Conservation (phyloP, 2,797 vertebrate genomes). For the Eremophila alpestris region DNA sequence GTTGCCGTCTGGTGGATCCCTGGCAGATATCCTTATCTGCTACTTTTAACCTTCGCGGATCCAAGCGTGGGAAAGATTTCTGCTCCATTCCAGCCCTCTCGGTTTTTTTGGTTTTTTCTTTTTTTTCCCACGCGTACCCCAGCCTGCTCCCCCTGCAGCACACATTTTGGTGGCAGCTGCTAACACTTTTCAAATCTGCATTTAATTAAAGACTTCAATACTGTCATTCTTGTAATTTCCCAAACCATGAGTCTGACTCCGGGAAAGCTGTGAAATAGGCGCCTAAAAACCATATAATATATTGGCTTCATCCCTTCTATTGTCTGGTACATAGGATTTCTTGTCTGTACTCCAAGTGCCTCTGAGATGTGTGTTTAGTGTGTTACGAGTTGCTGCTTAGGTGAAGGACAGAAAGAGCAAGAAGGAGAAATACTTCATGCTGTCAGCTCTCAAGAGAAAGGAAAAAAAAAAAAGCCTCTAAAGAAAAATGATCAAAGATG, state of each 20-base stretch:
- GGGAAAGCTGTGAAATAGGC: not conserved
- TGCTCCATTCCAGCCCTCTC: not conserved
- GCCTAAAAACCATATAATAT: not conserved
- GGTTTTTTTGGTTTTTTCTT: too few species aligned
- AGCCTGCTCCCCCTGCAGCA: accelerated
- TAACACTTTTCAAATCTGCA: not conserved
- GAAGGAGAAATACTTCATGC: not conserved
- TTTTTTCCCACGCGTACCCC: not conserved
- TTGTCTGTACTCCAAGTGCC: accelerated
- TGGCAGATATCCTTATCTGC: accelerated
- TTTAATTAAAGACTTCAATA: conserved; percentile 36
- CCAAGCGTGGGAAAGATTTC: not conserved
- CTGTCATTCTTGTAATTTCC: not conserved
- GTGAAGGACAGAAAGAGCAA: not conserved
- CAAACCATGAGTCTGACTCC: not conserved
- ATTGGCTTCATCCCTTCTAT: not conserved
- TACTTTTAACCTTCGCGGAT: not conserved
- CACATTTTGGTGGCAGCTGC: not conserved
- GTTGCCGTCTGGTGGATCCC: accelerated
- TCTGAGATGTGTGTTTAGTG: not conserved
- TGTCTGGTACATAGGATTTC: not conserved
- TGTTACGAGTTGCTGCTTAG: not conserved
- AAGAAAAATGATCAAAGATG: not conserved
- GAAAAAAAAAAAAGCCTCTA: too few species aligned
- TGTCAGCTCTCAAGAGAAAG: not conserved